Percentiles rank a stretch among this genome's conserved stretches.
Evolutionary conservation across 2,888 invertebrate species (phyloP).

Genomic region (Cephus nigrinus): DNA sequence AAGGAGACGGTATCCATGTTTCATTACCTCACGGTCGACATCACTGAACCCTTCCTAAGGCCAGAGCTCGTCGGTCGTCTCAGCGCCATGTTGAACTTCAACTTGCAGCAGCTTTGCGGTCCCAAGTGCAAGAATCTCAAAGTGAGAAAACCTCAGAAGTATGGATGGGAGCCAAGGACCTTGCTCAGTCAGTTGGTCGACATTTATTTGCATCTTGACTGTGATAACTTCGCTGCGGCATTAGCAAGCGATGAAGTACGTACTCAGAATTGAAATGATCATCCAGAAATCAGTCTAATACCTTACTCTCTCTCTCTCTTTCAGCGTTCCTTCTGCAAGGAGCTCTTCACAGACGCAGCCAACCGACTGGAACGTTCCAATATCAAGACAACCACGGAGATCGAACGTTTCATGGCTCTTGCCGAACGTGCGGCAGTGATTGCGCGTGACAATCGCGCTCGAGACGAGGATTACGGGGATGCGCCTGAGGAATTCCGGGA

Average conservation of each 20-base stretch:
- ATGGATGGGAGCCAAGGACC: constrained; percentile 96
- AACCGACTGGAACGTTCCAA: constrained; percentile 81
- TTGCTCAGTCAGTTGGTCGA: constrained; percentile 92
- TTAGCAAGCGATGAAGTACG: constrained; percentile 94
- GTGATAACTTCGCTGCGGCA: constrained; percentile 89
- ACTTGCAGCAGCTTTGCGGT: constrained; percentile 95
- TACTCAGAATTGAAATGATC: constrained; percentile 15
- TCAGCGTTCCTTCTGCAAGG: constrained; percentile 93
- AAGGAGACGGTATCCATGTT: constrained; percentile 98
- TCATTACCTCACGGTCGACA: constrained; percentile 94
- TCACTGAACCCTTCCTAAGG: constrained; percentile 93
- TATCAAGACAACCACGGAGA: constrained; percentile 87
- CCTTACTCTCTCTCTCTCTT: constrained; percentile 15
- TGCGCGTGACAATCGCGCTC: constrained; percentile 81
- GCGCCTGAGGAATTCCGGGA: constrained; percentile 97
- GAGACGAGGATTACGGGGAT: constrained; percentile 93
- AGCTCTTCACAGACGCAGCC: constrained; percentile 92
- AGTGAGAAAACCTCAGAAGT: constrained; percentile 93
- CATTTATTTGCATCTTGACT: constrained; percentile 96
- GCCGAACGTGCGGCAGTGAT: constrained; percentile 84
- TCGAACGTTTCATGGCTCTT: constrained; percentile 85
- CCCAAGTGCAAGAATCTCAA: constrained; percentile 95
- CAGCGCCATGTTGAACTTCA: constrained; percentile 98
- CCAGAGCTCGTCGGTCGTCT: constrained; percentile 93
- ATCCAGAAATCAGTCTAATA: not conserved